Evolutionary conservation across 2,888 invertebrate genomes (phyloP), one percentile per base, ranked within the genome.

Genomic region (Hartigia nigra): DNA sequence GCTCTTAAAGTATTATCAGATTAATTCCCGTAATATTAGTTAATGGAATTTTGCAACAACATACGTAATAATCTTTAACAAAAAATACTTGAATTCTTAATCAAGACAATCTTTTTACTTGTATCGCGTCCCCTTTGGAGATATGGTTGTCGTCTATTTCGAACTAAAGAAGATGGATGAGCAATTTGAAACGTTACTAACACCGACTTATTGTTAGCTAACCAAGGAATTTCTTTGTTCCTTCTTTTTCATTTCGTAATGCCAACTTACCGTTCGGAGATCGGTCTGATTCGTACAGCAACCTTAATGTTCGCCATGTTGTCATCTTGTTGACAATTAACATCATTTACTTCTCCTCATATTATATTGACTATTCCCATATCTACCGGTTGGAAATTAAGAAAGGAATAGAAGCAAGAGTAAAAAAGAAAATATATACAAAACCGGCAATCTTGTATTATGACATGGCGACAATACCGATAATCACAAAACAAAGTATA

Each of bases 281-380:
- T 93, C 23, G 95, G 95, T 83, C 95, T 92, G 37, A 95, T 93
- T 85, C 95, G 92, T 77, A 95, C 93, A 31, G 94, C 94, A 86
- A 95, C 93, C 89, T 95, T 95, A 77, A 95, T 94, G 84, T 93
- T 93, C 70, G 94, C 93, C 95, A 95, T 95, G 82, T 84, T 84
- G 85, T 85, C 81, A 76, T 81, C 75, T 74, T 72, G 31, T 75
- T 81, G 77, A 78, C 76, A 74, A 83, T 77, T 74, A 75, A 14
- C 80, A 79, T 84, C 82, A 82, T 78, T 78, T 31, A 69, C 74
- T 31, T 77, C 75, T 39, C 74, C 75, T 79, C 70, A 23, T 55
- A 23, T 55, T 55, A 55, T 14, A 55, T 55, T 55, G 55, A 55
- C 5, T 23, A 5, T 23, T 55, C 55, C 55, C 55, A 55, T 55